Conservation (phyloP, 2,888 invertebrate species). For the Apeira syringaria region DNA sequence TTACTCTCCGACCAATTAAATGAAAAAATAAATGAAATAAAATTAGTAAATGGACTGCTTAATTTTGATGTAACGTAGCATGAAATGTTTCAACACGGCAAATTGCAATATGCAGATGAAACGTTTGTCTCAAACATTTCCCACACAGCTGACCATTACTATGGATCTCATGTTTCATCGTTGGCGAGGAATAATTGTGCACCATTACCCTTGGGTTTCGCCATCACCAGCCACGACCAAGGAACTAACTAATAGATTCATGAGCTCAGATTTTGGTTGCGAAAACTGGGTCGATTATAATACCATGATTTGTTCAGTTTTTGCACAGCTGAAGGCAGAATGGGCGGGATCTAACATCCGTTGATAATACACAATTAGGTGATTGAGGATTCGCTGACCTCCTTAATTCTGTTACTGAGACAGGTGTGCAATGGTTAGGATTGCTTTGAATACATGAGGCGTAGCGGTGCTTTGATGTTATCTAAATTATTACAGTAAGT, state of each 20-base stretch:
- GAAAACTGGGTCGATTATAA: conserved; percentile 58
- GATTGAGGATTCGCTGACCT: conserved; percentile 21
- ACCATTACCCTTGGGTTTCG: conserved; percentile 48
- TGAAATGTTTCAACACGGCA: conserved; percentile 52
- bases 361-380: conserved; percentile 24
- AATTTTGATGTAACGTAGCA: too few relatives aligned
- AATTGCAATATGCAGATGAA: conserved; percentile 52
- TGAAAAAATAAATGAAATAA: too few relatives aligned
- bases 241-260: conserved; percentile 60
- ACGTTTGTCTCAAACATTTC: conserved; percentile 46
- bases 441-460: conserved; percentile 15
- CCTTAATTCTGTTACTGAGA: conserved; percentile 13
- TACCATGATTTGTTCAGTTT: conserved; percentile 36
- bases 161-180: conserved; percentile 50
- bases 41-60: too few relatives aligned
- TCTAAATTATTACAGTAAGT: too few relatives aligned
- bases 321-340: conserved; percentile 17
- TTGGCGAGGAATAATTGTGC: conserved; percentile 46
- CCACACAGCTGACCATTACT: conserved; percentile 56
- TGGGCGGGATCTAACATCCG: conserved; percentile 35
- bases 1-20: too few relatives aligned
- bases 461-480: too few relatives aligned
- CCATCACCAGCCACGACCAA: conserved; percentile 49
- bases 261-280: conserved; percentile 47
- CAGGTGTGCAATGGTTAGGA: conserved; percentile 7